Evolutionary conservation across 2,888 invertebrate genomes (phyloP).

Genomic region (Griposia aprilina): DNA sequence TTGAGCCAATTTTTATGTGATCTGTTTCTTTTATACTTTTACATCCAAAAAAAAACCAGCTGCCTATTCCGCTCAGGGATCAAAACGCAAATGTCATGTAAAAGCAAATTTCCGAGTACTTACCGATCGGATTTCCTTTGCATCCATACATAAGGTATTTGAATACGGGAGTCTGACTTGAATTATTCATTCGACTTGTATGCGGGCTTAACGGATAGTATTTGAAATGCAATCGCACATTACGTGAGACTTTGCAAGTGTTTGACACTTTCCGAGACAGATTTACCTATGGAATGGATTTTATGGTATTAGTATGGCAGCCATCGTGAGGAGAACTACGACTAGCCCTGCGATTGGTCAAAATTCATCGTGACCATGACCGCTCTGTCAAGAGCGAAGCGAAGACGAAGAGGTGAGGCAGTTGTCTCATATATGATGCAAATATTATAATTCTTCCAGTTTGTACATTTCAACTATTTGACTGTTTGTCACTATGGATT

Average conservation of each 20-base stretch:
- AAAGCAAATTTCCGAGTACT: slow-evolving; percentile 71
- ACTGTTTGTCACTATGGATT: neutral
- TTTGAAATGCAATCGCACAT: slow-evolving; percentile 83
- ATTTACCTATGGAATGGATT: slow-evolving; percentile 57
- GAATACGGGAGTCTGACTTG: slow-evolving; percentile 71
- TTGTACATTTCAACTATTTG: neutral
- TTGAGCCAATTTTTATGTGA: neutral
- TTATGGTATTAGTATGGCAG: slow-evolving; percentile 21
- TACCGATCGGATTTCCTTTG: slow-evolving; percentile 78
- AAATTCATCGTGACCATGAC: neutral
- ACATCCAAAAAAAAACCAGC: neutral
- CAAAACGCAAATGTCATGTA: slow-evolving; percentile 53
- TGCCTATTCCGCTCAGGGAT: neutral
- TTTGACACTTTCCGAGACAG: slow-evolving; percentile 70
- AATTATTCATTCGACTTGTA: slow-evolving; percentile 82
- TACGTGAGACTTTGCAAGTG: slow-evolving; percentile 78
- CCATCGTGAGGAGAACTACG: neutral
- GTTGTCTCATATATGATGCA: neutral
- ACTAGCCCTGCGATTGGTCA: neutral
- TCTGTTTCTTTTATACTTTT: neutral
- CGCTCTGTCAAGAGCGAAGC: neutral
- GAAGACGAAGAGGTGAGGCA: neutral
- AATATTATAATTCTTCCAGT: neutral
- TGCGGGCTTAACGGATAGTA: slow-evolving; percentile 75
- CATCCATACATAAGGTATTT: slow-evolving; percentile 71